Evolutionary conservation across 64 coral and sea anemone species (phyloP), one percentile per base, ranked within the genome.

Genomic region (Montipora capricornis): DNA sequence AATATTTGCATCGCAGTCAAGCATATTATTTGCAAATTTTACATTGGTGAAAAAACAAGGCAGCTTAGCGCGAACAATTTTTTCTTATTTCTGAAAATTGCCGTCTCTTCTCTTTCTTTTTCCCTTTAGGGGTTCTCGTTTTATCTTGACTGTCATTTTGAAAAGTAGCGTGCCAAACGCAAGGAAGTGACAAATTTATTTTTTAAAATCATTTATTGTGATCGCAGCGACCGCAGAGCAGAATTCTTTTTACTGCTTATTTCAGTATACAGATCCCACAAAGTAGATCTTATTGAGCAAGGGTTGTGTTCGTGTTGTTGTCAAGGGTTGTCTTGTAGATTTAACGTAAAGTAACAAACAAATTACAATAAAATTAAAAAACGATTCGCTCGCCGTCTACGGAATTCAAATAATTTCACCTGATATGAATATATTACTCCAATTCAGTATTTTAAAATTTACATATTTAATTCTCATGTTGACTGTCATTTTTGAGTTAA

Each of bases 1-100:
- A 44, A 9, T 48, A 77, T 89, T 77, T 89, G 52, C 73, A 77
- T 77, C 87, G 48, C 73, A 57, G 53, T 57, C 53, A 57, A 57
- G 53, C 53, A 11, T 57, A 57, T 59, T 10, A 15, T 79, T 89
- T 48, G 20, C 74, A 13, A 59, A 14, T 8, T 3, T 26, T 29
- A 29, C 37, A 52, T 71, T 71, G 46, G 64, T 12, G 62, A 86
- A 86, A 86, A 86, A 50, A 50, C 62, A 22, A 9, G 66, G 46
- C 19, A 16, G 29, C 7, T n/a, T 22, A 69, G 82, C 46, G 66
- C 64, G 71, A 71, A 64, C 16, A 49, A 70, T 45, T 48, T 71
- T 49, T 73, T 57, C 6, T 11, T 57, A 11, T 57, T 11, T 57
- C 53, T 6, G 6, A 57, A 57, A 57, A 8, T 57, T 57, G 53